These are phyloP conservation scores for Lutraria rhynchaena DNA, from an alignment of 1,140 invertebrate genomes.

Conservation along the genomic window DNA sequence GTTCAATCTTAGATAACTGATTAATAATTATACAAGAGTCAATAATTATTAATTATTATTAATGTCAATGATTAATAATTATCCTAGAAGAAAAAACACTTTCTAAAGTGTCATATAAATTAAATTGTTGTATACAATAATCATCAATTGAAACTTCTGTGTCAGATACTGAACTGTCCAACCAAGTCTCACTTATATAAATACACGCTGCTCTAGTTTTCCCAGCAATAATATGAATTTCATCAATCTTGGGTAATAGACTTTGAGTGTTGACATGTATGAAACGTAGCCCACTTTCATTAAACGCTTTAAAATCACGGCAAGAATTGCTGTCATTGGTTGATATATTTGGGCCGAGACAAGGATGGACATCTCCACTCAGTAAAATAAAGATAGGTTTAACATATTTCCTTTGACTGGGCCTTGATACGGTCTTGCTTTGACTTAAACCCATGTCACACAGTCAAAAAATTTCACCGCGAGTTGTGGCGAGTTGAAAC, in stretches of 20 bases:
- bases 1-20: slow-evolving; percentile 31
- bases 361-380: slow-evolving; percentile 1
- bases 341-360: neutral
- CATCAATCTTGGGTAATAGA: slow-evolving; percentile 3
- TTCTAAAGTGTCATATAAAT: no score
- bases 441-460: no score
- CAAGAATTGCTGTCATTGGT: no score
- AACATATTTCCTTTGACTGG: no score
- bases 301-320: neutral
- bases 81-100: no score
- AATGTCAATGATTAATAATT: no score
- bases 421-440: no score
- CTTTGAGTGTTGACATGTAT: neutral
- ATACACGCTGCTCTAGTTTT: neutral
- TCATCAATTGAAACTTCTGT: neutral
- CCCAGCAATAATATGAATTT: neutral
- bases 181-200: neutral
- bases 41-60: no score
- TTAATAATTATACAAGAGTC: slow-evolving; percentile 23
- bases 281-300: slow-evolving; percentile 7
- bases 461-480: no score
- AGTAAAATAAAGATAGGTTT: neutral
- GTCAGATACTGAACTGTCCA: neutral
- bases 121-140: no score
- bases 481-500: no score